phyloP scores from a whole-genome alignment of 2,888 invertebrate species.

The Teinopalpus imperialis region DNA sequence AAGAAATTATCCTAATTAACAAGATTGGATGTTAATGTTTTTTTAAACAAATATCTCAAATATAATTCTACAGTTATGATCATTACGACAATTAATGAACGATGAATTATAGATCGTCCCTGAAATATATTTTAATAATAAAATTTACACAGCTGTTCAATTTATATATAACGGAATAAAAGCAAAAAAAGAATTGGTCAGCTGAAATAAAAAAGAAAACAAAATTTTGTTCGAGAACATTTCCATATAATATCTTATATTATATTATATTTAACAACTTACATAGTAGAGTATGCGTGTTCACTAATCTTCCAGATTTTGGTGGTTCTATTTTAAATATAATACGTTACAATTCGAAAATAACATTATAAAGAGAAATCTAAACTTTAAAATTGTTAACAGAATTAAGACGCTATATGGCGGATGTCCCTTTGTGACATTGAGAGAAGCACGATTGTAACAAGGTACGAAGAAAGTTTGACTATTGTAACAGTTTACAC shows the following conservation, averaged over 20 bases:
- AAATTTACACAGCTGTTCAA: too few relatives aligned
- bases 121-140: too few relatives aligned
- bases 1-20: too few relatives aligned
- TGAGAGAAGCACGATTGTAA: constrained; percentile 15
- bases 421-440: constrained; percentile 44
- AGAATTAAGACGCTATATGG: constrained; percentile 29
- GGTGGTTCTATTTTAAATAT: constrained; percentile 10
- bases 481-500: constrained; percentile 12
- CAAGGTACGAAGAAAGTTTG: constrained; percentile 5
- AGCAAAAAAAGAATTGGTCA: too few relatives aligned
- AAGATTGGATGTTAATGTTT: too few relatives aligned
- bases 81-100: too few relatives aligned
- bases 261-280: constrained; percentile 72
- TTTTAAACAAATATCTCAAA: too few relatives aligned
- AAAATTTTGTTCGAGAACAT: constrained; percentile 61
- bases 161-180: too few relatives aligned
- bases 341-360: constrained; percentile 8
- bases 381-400: constrained; percentile 5
- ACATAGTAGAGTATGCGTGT: constrained; percentile 51
- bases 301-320: constrained; percentile 25
- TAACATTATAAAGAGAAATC: not conserved
- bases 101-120: too few relatives aligned
- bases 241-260: constrained; percentile 70
- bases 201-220: constrained; percentile 34
- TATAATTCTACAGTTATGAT: too few relatives aligned